Percentiles rank a stretch among this genome's conserved stretches.
Conservation (phyloP, 2,113 vertebrate species). For the Leptobrachium ailaonicum region DNA sequence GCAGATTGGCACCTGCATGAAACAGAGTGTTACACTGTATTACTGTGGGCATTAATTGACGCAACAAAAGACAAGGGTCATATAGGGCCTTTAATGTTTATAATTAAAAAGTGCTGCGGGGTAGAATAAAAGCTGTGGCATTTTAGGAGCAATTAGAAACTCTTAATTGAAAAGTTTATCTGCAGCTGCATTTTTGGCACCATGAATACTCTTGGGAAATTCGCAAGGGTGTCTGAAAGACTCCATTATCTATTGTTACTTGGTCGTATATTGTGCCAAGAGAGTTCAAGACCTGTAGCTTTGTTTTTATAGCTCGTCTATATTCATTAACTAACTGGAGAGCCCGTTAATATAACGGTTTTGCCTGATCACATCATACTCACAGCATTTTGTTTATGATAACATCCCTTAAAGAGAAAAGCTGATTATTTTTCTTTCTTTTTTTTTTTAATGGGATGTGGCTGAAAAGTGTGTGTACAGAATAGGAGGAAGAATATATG, state of each 20-base stretch:
- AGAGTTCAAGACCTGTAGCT: constrained; percentile 7
- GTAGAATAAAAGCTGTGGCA: background rate
- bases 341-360: too few relatives aligned
- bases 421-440: too few relatives aligned
- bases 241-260: constrained; percentile 13
- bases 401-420: too few relatives aligned
- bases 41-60: background rate
- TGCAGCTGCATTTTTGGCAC: constrained; percentile 9
- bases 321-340: background rate
- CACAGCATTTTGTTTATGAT: too few relatives aligned
- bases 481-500: too few relatives aligned
- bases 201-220: background rate
- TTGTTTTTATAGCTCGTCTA: background rate
- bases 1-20: background rate
- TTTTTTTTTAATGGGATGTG: too few relatives aligned
- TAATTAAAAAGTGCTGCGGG: background rate
- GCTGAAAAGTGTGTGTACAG: too few relatives aligned
- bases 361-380: too few relatives aligned
- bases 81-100: background rate
- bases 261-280: background rate
- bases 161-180: background rate
- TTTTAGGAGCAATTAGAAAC: background rate
- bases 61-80: background rate
- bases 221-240: background rate
- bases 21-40: background rate